Percentiles rank a stretch among this genome's conserved stretches.
Evolutionary conservation across 2,888 invertebrate species (phyloP).

Genomic region (Disparrhopalites patrizii): DNA sequence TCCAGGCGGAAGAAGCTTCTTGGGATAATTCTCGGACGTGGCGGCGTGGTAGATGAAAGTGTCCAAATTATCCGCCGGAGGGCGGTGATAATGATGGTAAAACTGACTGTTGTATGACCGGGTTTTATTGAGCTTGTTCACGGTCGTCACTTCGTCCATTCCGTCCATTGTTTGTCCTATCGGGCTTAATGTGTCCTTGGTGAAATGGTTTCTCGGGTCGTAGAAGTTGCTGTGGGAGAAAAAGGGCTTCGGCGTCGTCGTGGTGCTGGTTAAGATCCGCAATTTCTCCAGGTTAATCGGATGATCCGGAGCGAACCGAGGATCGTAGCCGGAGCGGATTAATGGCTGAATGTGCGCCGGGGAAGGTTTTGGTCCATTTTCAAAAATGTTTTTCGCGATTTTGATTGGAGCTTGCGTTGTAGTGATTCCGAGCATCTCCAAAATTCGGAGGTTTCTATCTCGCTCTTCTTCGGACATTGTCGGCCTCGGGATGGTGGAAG

Average conservation of each 20-base stretch:
- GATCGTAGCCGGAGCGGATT: conserved; percentile 38
- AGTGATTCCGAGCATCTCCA: neutral
- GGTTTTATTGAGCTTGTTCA: conserved; percentile 26
- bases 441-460: conserved; percentile 8
- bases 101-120: conserved; percentile 35
- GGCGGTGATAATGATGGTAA: conserved; percentile 31
- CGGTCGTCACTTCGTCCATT: conserved; percentile 36
- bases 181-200: neutral
- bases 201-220: conserved; percentile 31
- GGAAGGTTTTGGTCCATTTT: neutral
- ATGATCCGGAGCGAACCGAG: conserved; percentile 46
- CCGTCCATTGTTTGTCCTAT: conserved; percentile 29
- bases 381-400: neutral
- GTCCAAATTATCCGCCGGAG: neutral
- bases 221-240: conserved; percentile 24
- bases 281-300: conserved; percentile 41
- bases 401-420: conserved; percentile 26
- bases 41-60: conserved; percentile 7
- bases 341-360: neutral
- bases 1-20: neutral
- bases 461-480: neutral
- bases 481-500: too few relatives aligned
- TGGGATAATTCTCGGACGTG: neutral
- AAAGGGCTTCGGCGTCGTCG: conserved; percentile 26
- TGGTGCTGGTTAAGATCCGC: conserved; percentile 27